Evolutionary conservation across 2,797 vertebrate genomes (phyloP), one percentile per base, ranked within the genome.

Genomic region (Danionella dracula): DNA sequence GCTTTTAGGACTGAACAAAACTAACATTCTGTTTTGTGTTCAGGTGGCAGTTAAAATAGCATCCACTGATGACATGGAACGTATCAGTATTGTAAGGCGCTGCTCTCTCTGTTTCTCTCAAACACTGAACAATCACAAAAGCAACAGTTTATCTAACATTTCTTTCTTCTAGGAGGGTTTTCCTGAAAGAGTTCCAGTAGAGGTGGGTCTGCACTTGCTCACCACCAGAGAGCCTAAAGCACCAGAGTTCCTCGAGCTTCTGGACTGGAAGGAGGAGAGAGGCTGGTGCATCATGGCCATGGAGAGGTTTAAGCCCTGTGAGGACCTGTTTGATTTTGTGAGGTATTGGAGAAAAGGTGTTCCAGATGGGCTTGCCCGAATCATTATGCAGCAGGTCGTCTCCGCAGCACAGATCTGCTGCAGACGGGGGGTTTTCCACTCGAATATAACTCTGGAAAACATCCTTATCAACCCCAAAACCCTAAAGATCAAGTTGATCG

Each of bases 401-500:
- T 1, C 12, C 4, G 49, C 37, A 5, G 23, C 13, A 1, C 4
- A 20, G 1, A 27, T 29, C 1, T 65, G 61, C 48, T 16, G 29
- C 9, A 11, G 20, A 9, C 17, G 59, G 4, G 44, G 16, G 9
- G 59, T 62, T 6, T 19, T 62, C 6, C 59, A 62, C 11, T 6
- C 16, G 5, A 37, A 65, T 8, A 54, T 63, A 2, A 50, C 51
- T 6, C n/a, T 32, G 4, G 32, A 38, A 12, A 65, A 65, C 37
- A 5, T 65, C 1, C 23, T 65, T 23, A 35, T 65, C n/a, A 54
- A 54, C 50, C 27, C 16, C 0, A 17, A 45, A 7, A 66, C 17
- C 27, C 19, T 45, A 0, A 1, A 54, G 2, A 27, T 66, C 49
- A 66, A 66, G n/a, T 13, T 64, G 9, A 64, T 64, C 4, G 49